Base-by-base conservation (phyloP, 2,113 vertebrate genomes). In the Brachypodius melanocephalos region DNA sequence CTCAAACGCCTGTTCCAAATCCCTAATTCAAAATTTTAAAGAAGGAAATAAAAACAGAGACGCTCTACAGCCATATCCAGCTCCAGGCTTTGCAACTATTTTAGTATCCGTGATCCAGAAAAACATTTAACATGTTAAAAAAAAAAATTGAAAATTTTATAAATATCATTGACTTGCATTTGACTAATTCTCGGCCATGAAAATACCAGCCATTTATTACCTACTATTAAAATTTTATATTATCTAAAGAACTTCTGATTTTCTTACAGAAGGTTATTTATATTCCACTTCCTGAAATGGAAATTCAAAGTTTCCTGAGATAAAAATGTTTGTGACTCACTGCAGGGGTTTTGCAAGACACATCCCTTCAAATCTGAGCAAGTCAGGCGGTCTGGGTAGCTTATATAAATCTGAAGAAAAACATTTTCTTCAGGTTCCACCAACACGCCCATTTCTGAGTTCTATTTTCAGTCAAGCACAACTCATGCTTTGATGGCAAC, bases 241-340 rank as follows among this genome's bases (percentile, higher is more conserved):
- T 38, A 79, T 43, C n/a, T 68, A 24, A 59, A 84, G 65, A 87
- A 72, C 82, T 55, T 36, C 45, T 7, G 2, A 16, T 71, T 28
- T 84, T 31, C 55, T 90, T 63, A 81, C 8, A 67, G 32, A 67
- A 29, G 14, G 40, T 90, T 93, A 85, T 92, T 95, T 93, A 78
- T 89, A 93, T 31, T 78, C 42, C 3, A n/a, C 73, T 96, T 94
- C 87, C 91, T 79, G 84, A 95, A 90, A 94, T 40, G 69, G 72
- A 90, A 90, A 93, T 81, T 67, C 73, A 52, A 75, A 74, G 66
- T 78, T 94, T 90, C 69, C 84, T 49, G 26, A 90, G 57, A 90
- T 40, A 92, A 86, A 83, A 91, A 62, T 57, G 58, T 36, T 68
- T 73, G 17, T 92, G 86, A 92, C 86, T 96, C 94, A 89, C 46